Evolutionary conservation across 2,888 invertebrate genomes (phyloP), one percentile per base, ranked within the genome.

Genomic region (Hydroisotoma schaefferi): DNA sequence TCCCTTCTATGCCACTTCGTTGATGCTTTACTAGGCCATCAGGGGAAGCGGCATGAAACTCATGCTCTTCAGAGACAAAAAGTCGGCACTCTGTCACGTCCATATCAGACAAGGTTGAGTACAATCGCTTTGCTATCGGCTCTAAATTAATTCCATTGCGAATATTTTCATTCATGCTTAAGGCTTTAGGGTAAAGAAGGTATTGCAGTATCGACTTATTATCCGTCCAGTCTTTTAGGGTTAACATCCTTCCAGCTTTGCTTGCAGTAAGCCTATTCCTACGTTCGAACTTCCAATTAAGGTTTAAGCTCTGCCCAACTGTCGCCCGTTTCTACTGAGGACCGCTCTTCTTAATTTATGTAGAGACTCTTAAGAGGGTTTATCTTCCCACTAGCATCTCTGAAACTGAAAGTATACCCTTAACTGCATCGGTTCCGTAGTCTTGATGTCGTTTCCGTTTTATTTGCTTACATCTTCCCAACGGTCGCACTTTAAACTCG

Each of bases 151-250:
- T 48, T 1, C 56, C 56, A 2, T 48, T 20, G n/a, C 26, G 33
- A 2, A 56, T 44, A 18, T 48, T n/a, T n/a, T n/a, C n/a, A 40
- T 27, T 57, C 51, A 43, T 43, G 20, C n/a, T 38, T 28, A 57
- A 27, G 18, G 49, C 57, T 2, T n/a, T 28, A 1, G 51, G 57
- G 20, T 57, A 51, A 1, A 57, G n/a, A 26, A 57, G 3, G n/a
- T 23, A 33, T 25, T 56, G 33, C 10, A 47, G 29, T 4, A 28
- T 26, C 4, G 49, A 49, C 49, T 10, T 6, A 20, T n/a, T 83
- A 26, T 26, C n/a, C 4, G 43, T 44, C 25, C 3, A n/a, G 18
- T 27, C 38, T 12, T 15, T 10, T 2, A 52, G 18, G 2, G 20
- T 10, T 12, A 27, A 37, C 3, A 52, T 37, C 10, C 52, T 10